Percentiles rank a stretch among this genome's conserved stretches.
These are phyloP conservation scores for Scaptomyza cyrtandrae DNA, from an alignment of 2,888 invertebrate genomes.

Conservation along the genomic window DNA sequence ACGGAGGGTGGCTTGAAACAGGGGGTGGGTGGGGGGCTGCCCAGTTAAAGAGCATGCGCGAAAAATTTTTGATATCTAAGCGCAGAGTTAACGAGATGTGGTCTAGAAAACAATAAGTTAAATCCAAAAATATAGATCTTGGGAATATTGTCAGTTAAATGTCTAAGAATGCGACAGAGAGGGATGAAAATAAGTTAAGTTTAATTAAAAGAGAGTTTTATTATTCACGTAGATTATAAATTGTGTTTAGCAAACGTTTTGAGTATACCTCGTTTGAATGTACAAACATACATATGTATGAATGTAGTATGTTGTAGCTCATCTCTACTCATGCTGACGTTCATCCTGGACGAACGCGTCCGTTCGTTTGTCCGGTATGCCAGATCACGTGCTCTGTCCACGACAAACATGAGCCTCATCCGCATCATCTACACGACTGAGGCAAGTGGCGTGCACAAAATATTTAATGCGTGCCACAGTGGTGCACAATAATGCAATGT, in stretches of 20 bases:
- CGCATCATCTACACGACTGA: conserved; percentile 37
- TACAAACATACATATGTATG: background rate
- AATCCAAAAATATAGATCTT: background rate
- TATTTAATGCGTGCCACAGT: conserved; percentile 39
- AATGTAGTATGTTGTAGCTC: conserved; percentile 1
- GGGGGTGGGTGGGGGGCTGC: too few relatives aligned
- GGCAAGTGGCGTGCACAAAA: conserved; percentile 46
- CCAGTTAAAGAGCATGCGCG: conserved; percentile 25
- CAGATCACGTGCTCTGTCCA: conserved; percentile 47
- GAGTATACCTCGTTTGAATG: conserved; percentile 21
- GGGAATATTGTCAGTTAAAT: background rate
- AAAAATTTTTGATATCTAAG: conserved; percentile 12
- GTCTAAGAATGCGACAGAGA: background rate
- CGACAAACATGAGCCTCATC: conserved; percentile 51
- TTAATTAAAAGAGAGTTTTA: background rate
- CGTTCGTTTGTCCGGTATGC: conserved; percentile 23
- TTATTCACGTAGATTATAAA: background rate
- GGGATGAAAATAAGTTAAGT: background rate
- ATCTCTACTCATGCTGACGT: conserved; percentile 15
- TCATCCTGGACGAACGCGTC: background rate
- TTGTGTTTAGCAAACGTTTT: background rate
- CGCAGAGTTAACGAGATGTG: conserved; percentile 8
- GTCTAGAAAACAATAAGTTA: too few relatives aligned
- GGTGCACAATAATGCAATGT: conserved; percentile 4
- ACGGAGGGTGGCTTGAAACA: conserved; percentile 5